Evolutionary conservation across 2,113 vertebrate species (phyloP).

Genomic region (Furnarius figulus): DNA sequence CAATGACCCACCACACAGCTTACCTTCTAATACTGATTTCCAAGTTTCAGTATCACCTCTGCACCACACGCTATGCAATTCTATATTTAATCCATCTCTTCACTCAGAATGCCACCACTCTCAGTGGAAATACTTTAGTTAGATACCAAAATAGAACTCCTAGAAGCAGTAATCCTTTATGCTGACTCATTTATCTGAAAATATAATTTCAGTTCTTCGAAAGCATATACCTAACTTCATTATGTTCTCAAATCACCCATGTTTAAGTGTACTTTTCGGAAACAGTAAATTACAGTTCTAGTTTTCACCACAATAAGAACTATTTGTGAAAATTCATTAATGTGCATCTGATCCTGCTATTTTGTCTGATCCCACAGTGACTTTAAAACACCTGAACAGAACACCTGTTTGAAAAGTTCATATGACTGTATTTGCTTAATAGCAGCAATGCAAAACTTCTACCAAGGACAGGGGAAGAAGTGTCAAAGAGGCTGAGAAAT

Average conservation of each 20-base stretch:
- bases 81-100: slow-evolving; percentile 38
- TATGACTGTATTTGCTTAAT: not conserved
- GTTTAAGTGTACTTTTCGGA: not conserved
- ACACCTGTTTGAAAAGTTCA: not conserved
- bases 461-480: not conserved
- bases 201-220: slow-evolving; percentile 34
- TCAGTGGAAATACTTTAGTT: slow-evolving; percentile 4
- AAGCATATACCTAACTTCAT: not conserved
- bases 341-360: not conserved
- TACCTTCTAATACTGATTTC: not conserved
- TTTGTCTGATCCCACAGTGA: not conserved
- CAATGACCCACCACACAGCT: not conserved
- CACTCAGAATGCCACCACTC: not conserved
- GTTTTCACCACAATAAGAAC: not conserved
- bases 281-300: not conserved
- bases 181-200: slow-evolving; percentile 47
- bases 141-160: slow-evolving; percentile 50
- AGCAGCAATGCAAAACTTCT: not conserved
- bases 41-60: not conserved
- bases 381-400: not conserved
- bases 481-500: not conserved
- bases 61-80: not conserved
- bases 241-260: not conserved
- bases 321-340: not conserved
- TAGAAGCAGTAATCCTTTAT: slow-evolving; percentile 26